Evolutionary conservation across 2,113 vertebrate genomes (phyloP).

Genomic region (Plecotus auritus): DNA sequence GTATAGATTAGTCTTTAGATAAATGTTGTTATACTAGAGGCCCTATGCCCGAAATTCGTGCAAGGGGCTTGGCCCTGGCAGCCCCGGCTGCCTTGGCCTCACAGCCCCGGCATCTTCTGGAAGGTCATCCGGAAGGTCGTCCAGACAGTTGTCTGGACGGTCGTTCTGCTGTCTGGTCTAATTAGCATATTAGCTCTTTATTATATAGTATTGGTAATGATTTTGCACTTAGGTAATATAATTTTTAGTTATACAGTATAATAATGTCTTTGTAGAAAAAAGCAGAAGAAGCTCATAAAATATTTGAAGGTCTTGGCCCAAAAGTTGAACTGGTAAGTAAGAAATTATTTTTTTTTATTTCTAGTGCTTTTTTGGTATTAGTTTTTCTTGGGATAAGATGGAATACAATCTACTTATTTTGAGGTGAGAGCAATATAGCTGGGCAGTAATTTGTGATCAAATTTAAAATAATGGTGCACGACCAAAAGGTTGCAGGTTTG

Average conservation of each 20-base stretch:
- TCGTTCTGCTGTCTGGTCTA: too few species aligned
- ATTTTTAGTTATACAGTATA: constrained; percentile 47
- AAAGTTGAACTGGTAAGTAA: constrained; percentile 96
- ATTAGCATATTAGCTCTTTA: too few species aligned
- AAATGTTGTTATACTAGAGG: too few species aligned
- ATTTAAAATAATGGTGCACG: not conserved
- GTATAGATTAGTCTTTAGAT: not conserved
- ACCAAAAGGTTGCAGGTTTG: not conserved
- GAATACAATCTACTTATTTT: not conserved
- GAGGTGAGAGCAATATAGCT: not conserved
- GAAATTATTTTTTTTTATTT: not conserved
- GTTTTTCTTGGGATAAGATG: constrained; percentile 18
- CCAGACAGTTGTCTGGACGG: too few species aligned
- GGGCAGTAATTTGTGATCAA: not conserved
- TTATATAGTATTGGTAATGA: not conserved
- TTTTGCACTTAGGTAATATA: constrained; percentile 8
- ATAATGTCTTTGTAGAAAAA: constrained; percentile 90
- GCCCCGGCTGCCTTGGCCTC: too few species aligned
- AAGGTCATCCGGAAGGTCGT: too few species aligned
- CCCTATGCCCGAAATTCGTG: too few species aligned
- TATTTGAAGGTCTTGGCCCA: constrained; percentile 97
- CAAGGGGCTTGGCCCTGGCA: too few species aligned
- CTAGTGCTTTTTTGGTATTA: not conserved
- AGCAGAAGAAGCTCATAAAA: constrained; percentile 98
- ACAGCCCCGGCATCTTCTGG: too few species aligned